Evolutionary conservation across 2,113 vertebrate genomes (phyloP).

Genomic region (Cariama cristata): DNA sequence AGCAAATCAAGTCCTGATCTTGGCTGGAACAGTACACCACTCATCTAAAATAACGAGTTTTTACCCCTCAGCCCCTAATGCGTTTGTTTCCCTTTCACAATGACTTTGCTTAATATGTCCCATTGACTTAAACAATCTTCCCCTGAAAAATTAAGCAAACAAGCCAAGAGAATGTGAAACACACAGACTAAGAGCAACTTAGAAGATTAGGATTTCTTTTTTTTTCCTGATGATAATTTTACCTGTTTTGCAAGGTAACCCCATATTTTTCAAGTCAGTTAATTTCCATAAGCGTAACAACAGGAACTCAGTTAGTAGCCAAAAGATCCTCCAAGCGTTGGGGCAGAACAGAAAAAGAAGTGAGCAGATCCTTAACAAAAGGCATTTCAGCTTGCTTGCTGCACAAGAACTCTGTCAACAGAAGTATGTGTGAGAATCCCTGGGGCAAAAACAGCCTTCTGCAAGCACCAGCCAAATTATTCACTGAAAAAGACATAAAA

Average conservation of each 20-base stretch:
- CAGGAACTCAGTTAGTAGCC: slow-evolving; percentile 22
- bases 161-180: background rate
- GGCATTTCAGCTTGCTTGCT: slow-evolving; percentile 69
- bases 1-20: background rate
- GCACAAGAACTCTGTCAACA: slow-evolving; percentile 78
- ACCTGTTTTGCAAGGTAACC: slow-evolving; percentile 55
- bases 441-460: slow-evolving; percentile 75
- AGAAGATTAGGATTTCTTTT: background rate
- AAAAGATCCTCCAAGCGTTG: slow-evolving; percentile 39
- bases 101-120: slow-evolving; percentile 12
- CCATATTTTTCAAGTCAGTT: slow-evolving; percentile 60
- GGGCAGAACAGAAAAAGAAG: slow-evolving; percentile 56
- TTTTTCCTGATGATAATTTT: slow-evolving; percentile 42
- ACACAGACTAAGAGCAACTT: background rate
- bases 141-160: background rate
- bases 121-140: background rate
- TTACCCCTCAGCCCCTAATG: background rate
- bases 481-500: slow-evolving; percentile 57
- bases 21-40: background rate
- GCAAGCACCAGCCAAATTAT: slow-evolving; percentile 78
- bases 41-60: background rate
- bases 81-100: slow-evolving; percentile 1
- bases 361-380: slow-evolving; percentile 71
- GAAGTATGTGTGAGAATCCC: slow-evolving; percentile 77
- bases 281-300: slow-evolving; percentile 43